Conservation (phyloP, 2,888 invertebrate species). For the Chrysolina americana region DNA sequence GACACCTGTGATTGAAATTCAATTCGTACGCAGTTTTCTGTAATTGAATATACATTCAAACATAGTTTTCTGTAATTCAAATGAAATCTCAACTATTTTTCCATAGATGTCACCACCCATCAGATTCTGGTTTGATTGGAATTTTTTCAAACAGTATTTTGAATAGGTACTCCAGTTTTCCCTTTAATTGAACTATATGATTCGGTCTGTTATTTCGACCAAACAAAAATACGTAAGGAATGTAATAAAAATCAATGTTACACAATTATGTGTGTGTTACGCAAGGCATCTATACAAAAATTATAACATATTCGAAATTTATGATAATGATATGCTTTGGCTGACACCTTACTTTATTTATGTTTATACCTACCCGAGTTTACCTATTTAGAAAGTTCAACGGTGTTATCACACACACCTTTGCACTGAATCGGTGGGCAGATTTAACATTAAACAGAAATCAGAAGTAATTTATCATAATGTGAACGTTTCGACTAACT, state of each 20-base stretch:
- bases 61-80: no score
- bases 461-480: conserved; percentile 14
- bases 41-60: no score
- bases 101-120: no score
- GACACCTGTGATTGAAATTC: no score
- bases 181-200: no score
- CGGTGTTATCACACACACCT: conserved; percentile 29
- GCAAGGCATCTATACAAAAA: neutral
- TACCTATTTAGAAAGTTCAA: conserved; percentile 34
- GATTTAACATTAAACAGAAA: conserved; percentile 19
- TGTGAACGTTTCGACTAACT: neutral
- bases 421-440: conserved; percentile 23
- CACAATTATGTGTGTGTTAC: neutral
- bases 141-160: no score
- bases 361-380: conserved; percentile 26
- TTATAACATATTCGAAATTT: conserved; percentile 18
- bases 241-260: neutral
- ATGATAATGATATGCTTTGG: conserved; percentile 21
- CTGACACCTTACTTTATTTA: conserved; percentile 31
- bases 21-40: no score
- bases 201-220: no score
- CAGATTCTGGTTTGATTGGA: no score
- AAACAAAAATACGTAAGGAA: no score
- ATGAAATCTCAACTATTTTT: no score
- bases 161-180: no score